Percentiles rank a stretch among this genome's conserved stretches.
Conservation (phyloP, 2,888 invertebrate genomes). For the Rhingia campestris region DNA sequence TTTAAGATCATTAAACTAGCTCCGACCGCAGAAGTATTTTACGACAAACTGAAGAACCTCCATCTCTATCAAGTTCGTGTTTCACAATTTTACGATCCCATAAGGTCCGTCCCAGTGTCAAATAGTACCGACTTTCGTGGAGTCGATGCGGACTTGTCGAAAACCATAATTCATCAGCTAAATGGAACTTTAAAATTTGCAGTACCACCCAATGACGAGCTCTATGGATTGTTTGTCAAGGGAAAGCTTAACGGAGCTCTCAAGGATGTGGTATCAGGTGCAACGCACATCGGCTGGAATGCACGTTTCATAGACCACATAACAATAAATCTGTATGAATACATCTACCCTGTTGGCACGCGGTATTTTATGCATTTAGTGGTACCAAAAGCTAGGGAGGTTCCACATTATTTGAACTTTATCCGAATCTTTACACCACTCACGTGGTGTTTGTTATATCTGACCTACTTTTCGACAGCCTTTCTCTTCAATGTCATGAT, state of each 20-base stretch:
- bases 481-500: slow-evolving; percentile 22
- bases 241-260: slow-evolving; percentile 78
- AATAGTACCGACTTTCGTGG: slow-evolving; percentile 75
- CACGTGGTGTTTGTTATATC: slow-evolving; percentile 76
- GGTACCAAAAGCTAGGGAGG: slow-evolving; percentile 78
- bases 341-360: slow-evolving; percentile 77
- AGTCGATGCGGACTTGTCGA: slow-evolving; percentile 76
- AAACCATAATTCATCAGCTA: slow-evolving; percentile 75
- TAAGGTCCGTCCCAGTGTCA: slow-evolving; percentile 76
- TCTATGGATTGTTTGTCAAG: slow-evolving; percentile 77
- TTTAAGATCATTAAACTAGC: slow-evolving; percentile 70
- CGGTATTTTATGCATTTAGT: slow-evolving; percentile 77
- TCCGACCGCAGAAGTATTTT: slow-evolving; percentile 48
- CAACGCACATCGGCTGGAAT: slow-evolving; percentile 78
- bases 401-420: slow-evolving; percentile 79
- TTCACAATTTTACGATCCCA: slow-evolving; percentile 78
- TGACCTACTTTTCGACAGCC: slow-evolving; percentile 33
- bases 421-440: slow-evolving; percentile 75
- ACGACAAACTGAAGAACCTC: slow-evolving; percentile 78
- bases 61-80: slow-evolving; percentile 76
- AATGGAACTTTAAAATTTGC: slow-evolving; percentile 79
- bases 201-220: slow-evolving; percentile 76
- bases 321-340: slow-evolving; percentile 76
- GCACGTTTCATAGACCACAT: slow-evolving; percentile 76
- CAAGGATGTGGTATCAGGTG: slow-evolving; percentile 75